These are phyloP conservation scores for Ormyrus rosae DNA, from an alignment of 2,888 invertebrate species.

Conservation along the genomic window DNA sequence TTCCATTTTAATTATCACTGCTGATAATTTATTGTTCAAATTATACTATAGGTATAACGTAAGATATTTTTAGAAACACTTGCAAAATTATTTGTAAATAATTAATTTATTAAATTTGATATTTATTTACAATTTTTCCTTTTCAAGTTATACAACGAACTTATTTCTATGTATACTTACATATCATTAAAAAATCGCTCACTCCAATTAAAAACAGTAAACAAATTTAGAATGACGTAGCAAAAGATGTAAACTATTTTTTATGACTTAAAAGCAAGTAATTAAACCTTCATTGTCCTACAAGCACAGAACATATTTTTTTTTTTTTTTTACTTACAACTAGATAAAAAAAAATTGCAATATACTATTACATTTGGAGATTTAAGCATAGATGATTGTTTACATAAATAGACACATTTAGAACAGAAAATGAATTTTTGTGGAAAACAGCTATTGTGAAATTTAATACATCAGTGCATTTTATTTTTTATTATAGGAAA, in stretches of 20 bases:
- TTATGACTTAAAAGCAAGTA: conserved; percentile 30
- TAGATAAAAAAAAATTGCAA: conserved; percentile 9
- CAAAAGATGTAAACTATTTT: conserved; percentile 30
- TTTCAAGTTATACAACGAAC: conserved; percentile 49
- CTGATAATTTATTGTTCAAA: too few species aligned
- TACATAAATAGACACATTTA: conserved; percentile 67
- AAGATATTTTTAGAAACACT: too few species aligned
- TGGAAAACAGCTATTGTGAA: conserved; percentile 63
- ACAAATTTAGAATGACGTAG: conserved; percentile 14
- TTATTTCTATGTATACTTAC: conserved; percentile 48
- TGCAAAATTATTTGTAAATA: conserved; percentile 49
- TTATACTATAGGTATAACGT: too few species aligned
- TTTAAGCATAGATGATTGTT: conserved; percentile 52
- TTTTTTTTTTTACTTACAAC: conserved; percentile 26
- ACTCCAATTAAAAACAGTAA: conserved; percentile 40
- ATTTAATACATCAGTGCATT: conserved; percentile 57
- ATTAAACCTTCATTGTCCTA: conserved; percentile 24
- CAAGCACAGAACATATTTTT: conserved; percentile 23
- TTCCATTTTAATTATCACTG: too few species aligned
- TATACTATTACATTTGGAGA: conserved; percentile 21
- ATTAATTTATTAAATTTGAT: conserved; percentile 54
- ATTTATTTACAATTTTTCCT: conserved; percentile 53
- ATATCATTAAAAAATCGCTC: conserved; percentile 48
- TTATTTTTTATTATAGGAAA: conserved; percentile 23
- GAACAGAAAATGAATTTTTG: conserved; percentile 62